A percentile compares a stretch with the other conserved stretches of the same genome.
Conservation (phyloP, 2,888 invertebrate genomes). For the Helicoverpa assulta region DNA sequence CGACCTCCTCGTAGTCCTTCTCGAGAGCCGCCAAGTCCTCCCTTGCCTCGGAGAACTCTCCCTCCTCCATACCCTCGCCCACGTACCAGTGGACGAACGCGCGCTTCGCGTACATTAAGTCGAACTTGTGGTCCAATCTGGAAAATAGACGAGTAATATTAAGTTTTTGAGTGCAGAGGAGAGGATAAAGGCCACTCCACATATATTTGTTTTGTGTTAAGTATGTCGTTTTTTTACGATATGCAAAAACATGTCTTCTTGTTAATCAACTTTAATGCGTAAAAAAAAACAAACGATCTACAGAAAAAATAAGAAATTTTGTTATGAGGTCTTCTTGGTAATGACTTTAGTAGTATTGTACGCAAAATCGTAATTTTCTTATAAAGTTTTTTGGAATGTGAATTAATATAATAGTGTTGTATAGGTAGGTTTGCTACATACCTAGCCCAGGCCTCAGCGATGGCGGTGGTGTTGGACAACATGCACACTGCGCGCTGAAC, state of each 20-base stretch:
- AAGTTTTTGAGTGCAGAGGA: neutral
- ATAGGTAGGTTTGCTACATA: constrained; percentile 70
- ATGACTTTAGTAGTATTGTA: too few relatives aligned
- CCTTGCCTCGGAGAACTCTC: constrained; percentile 96
- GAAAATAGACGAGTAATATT: constrained; percentile 61
- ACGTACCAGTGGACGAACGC: constrained; percentile 99
- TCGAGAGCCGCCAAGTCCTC: constrained; percentile 95
- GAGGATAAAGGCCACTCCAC: too few relatives aligned
- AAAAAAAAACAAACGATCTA: too few relatives aligned
- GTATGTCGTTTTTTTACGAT: too few relatives aligned
- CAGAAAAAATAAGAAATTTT: too few relatives aligned
- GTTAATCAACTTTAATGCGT: too few relatives aligned
- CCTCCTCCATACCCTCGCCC: constrained; percentile 96
- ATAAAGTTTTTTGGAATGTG: too few relatives aligned
- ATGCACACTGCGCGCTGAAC: constrained; percentile 99
- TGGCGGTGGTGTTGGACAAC: constrained; percentile 98
- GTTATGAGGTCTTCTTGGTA: too few relatives aligned
- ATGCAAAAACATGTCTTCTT: too few relatives aligned
- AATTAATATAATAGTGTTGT: neutral
- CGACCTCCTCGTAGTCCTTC: constrained; percentile 95
- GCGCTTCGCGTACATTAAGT: constrained; percentile 98
- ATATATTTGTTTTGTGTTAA: too few relatives aligned
- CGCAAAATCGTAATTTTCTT: too few relatives aligned
- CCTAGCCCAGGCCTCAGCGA: constrained; percentile 98
- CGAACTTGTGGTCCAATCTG: constrained; percentile 97